phyloP scores from a whole-genome alignment of 2,888 invertebrate species.

The Athetis lepigone region DNA sequence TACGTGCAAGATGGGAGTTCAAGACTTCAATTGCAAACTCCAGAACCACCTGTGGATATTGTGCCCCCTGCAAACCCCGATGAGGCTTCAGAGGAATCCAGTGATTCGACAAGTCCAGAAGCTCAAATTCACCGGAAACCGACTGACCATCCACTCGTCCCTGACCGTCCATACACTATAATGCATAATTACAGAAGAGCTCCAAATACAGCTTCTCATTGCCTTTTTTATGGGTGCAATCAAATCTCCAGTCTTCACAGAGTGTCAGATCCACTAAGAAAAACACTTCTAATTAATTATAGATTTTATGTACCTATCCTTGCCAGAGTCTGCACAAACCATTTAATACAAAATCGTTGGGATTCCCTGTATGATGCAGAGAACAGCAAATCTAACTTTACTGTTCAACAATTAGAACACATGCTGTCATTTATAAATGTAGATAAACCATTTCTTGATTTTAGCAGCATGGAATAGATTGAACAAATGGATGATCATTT shows the following conservation, averaged over 20 bases:
- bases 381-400: conserved; percentile 12
- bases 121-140: conserved; percentile 1
- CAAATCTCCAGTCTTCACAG: not conserved
- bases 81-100: conserved; percentile 4
- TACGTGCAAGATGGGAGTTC: conserved; percentile 5
- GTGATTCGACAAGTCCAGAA: conserved; percentile 7
- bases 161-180: conserved; percentile 6
- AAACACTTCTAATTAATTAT: conserved; percentile 6
- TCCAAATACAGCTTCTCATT: conserved; percentile 7
- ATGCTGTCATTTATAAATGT: conserved; percentile 12
- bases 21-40: conserved; percentile 9
- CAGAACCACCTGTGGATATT: not conserved
- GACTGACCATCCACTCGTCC: conserved; percentile 1
- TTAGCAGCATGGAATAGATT: conserved; percentile 9
- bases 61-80: not conserved
- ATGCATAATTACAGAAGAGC: conserved; percentile 11
- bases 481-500: conserved; percentile 11
- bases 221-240: conserved; percentile 14
- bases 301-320: conserved; percentile 7
- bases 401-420: conserved; percentile 10
- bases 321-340: conserved; percentile 12
- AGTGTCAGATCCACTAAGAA: conserved; percentile 4
- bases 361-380: conserved; percentile 14
- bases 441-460: conserved; percentile 10
- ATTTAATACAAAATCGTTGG: conserved; percentile 6